Conservation (phyloP, 2,888 invertebrate genomes). For the Chydorus sphaericus region DNA sequence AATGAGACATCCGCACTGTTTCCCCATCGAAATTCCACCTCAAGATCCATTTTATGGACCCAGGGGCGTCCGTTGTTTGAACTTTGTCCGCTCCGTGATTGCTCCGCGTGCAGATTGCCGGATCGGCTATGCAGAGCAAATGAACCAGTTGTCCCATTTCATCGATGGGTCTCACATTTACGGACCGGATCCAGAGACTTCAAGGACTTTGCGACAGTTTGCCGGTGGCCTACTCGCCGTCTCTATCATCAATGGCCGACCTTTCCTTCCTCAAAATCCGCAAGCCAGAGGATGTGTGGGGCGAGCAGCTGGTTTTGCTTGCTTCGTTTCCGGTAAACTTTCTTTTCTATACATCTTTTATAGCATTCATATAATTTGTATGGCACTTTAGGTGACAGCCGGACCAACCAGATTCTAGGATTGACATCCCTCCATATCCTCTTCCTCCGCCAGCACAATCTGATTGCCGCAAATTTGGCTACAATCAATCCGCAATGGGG, state of each 20-base stretch:
- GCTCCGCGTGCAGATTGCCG: constrained; percentile 47
- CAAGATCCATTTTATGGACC: constrained; percentile 41
- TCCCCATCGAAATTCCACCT: constrained; percentile 43
- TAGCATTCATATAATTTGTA: no score
- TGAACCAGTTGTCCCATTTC: constrained; percentile 51
- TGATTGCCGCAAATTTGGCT: constrained; percentile 45
- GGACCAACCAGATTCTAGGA: constrained; percentile 53
- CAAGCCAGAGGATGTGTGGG: constrained; percentile 46
- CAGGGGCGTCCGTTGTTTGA: constrained; percentile 47
- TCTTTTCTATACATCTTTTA: no score
- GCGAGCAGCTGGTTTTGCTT: constrained; percentile 47
- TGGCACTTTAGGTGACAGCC: constrained; percentile 45
- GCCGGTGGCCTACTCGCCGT: constrained; percentile 38
- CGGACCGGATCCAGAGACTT: constrained; percentile 51
- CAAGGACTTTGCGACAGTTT: constrained; percentile 48
- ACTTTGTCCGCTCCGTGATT: constrained; percentile 52
- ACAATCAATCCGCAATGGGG: constrained; percentile 56
- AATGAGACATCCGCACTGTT: constrained; percentile 44
- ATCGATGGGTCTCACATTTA: constrained; percentile 68
- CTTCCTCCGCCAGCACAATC: constrained; percentile 66
- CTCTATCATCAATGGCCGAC: constrained; percentile 1
- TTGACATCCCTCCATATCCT: constrained; percentile 56
- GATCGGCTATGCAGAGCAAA: constrained; percentile 53
- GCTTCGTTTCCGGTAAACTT: constrained; percentile 54
- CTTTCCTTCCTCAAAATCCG: constrained; percentile 41